Evolutionary conservation across 2,113 vertebrate species (phyloP).

Genomic region (Semicossyphus pulcher): DNA sequence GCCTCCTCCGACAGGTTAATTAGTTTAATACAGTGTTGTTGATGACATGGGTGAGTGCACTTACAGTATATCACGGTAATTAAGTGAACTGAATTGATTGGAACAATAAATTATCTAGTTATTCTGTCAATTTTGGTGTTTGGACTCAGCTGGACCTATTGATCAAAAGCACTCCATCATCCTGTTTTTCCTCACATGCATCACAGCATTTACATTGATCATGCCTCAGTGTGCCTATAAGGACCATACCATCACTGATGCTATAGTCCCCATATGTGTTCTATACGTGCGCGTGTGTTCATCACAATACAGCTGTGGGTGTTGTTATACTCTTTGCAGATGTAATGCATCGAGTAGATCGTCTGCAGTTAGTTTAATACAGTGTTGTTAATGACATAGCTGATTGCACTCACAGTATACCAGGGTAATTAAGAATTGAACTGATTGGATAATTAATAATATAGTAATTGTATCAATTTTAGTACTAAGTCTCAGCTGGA

Average conservation of each 20-base stretch:
- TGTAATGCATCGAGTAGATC: no score
- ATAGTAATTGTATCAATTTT: no score
- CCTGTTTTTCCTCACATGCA: neutral
- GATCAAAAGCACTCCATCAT: neutral
- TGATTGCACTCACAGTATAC: no score
- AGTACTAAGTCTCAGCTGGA: no score
- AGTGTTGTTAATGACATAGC: no score
- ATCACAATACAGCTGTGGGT: no score
- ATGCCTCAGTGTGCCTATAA: neutral
- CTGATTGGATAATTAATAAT: no score
- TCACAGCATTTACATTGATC: slow-evolving; percentile 2
- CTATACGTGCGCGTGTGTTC: neutral
- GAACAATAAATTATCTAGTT: neutral
- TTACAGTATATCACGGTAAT: slow-evolving; percentile 3
- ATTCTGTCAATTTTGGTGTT: neutral
- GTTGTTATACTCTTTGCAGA: no score
- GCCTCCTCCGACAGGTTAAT: neutral
- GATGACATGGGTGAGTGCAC: neutral
- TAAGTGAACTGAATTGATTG: slow-evolving; percentile 4
- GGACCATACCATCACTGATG: neutral
- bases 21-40: neutral
- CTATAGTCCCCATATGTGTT: neutral
- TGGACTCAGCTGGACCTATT: neutral
- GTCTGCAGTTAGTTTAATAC: no score
- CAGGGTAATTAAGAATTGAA: no score